Conservation (phyloP, 2,888 invertebrate species). For the Odontocerum albicorne region DNA sequence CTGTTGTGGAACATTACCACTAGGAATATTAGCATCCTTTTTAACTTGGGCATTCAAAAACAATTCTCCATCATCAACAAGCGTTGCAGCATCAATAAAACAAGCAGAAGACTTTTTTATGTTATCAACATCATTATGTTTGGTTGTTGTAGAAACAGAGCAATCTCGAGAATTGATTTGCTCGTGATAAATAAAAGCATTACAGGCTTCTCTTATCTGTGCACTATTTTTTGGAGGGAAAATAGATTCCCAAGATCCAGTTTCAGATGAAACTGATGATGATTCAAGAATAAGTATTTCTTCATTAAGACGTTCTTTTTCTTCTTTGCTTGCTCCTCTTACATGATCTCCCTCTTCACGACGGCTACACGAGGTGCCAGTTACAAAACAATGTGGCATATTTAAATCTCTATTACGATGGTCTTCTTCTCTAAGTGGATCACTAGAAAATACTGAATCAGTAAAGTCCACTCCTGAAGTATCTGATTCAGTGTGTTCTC, state of each 20-base stretch:
- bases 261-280: slow-evolving; percentile 65
- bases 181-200: slow-evolving; percentile 50
- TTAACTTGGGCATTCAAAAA: slow-evolving; percentile 40
- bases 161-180: slow-evolving; percentile 41
- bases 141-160: slow-evolving; percentile 45
- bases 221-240: slow-evolving; percentile 51
- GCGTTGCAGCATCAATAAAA: slow-evolving; percentile 77
- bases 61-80: slow-evolving; percentile 68
- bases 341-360: slow-evolving; percentile 15
- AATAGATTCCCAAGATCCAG: slow-evolving; percentile 66
- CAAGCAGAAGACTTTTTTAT: slow-evolving; percentile 57
- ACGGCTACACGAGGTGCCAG: slow-evolving; percentile 1
- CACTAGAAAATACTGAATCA: slow-evolving; percentile 32
- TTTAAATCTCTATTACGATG: too few species aligned
- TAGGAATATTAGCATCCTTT: background rate
- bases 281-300: slow-evolving; percentile 64
- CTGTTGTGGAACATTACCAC: background rate
- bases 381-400: background rate
- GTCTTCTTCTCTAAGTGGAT: slow-evolving; percentile 10
- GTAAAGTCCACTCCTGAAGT: slow-evolving; percentile 50
- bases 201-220: slow-evolving; percentile 49
- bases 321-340: slow-evolving; percentile 50
- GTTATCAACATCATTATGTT: slow-evolving; percentile 46
- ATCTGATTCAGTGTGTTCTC: slow-evolving; percentile 51
- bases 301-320: slow-evolving; percentile 64